phyloP scores from a whole-genome alignment of 2,888 invertebrate genomes.

The Perithous albicinctus region DNA sequence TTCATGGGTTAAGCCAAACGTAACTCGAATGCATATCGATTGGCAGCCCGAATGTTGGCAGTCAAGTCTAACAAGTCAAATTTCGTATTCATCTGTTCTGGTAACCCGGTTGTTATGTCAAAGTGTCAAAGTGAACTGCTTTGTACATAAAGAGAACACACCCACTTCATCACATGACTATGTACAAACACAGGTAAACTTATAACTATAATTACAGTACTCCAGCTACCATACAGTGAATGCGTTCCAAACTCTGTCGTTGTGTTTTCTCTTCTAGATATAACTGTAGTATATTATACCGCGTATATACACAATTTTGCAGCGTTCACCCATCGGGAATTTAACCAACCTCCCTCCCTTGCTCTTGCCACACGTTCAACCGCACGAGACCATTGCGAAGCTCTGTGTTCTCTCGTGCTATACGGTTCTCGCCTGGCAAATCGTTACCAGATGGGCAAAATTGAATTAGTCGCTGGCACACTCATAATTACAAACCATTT shows the following conservation, averaged over 20 bases:
- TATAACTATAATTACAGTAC: neutral
- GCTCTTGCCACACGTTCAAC: neutral
- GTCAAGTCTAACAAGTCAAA: neutral
- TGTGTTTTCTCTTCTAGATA: slow-evolving; percentile 12
- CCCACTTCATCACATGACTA: neutral
- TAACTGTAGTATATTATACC: slow-evolving; percentile 45
- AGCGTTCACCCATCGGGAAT: slow-evolving; percentile 55
- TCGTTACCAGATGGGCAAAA: slow-evolving; percentile 75
- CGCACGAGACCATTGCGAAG: slow-evolving; percentile 22
- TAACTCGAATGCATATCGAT: neutral
- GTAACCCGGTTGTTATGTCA: neutral
- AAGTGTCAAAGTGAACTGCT: neutral
- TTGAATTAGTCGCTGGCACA: slow-evolving; percentile 75
- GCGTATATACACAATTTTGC: slow-evolving; percentile 52
- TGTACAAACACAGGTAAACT: neutral
- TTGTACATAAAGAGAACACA: neutral
- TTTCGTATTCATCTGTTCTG: neutral
- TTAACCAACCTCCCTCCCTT: slow-evolving; percentile 65
- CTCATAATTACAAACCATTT: slow-evolving; percentile 73
- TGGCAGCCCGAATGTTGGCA: neutral
- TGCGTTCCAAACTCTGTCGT: slow-evolving; percentile 37
- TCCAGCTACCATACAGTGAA: no score
- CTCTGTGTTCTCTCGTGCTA: slow-evolving; percentile 25
- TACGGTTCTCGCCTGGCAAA: slow-evolving; percentile 68
- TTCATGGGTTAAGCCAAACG: no score